Conservation (phyloP, 2,113 vertebrate genomes). For the Trichechus manatus region DNA sequence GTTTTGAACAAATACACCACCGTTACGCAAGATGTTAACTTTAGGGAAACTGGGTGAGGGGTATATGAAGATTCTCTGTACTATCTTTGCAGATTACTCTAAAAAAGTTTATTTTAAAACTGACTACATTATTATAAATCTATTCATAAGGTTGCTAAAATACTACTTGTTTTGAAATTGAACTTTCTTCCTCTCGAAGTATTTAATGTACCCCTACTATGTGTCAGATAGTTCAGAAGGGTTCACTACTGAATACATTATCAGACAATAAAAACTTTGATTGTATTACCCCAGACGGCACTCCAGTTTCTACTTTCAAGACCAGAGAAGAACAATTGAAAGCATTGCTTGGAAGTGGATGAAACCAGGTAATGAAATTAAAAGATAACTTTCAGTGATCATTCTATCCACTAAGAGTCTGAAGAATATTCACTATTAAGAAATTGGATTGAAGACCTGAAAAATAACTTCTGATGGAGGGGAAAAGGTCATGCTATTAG, state of each 20-base stretch:
- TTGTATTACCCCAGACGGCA: slow-evolving; percentile 32
- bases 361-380: slow-evolving; percentile 40
- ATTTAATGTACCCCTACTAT: background rate
- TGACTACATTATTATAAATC: background rate
- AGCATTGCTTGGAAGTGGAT: slow-evolving; percentile 57
- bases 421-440: slow-evolving; percentile 76
- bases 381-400: slow-evolving; percentile 76
- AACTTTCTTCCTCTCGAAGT: slow-evolving; percentile 9
- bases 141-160: slow-evolving; percentile 58
- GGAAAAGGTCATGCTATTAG: slow-evolving; percentile 54
- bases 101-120: slow-evolving; percentile 24
- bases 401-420: slow-evolving; percentile 71
- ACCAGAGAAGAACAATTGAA: slow-evolving; percentile 47
- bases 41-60: background rate
- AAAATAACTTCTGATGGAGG: slow-evolving; percentile 78
- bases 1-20: background rate
- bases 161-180: slow-evolving; percentile 13
- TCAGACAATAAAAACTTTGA: slow-evolving; percentile 52
- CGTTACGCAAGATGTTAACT: background rate
- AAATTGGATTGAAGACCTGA: slow-evolving; percentile 55
- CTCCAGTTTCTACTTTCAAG: slow-evolving; percentile 38
- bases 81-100: slow-evolving; percentile 26
- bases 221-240: slow-evolving; percentile 20
- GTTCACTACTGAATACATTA: slow-evolving; percentile 2
- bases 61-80: background rate